phyloP scores from a whole-genome alignment of 2,888 invertebrate genomes.

The Nomada goodeniana region DNA sequence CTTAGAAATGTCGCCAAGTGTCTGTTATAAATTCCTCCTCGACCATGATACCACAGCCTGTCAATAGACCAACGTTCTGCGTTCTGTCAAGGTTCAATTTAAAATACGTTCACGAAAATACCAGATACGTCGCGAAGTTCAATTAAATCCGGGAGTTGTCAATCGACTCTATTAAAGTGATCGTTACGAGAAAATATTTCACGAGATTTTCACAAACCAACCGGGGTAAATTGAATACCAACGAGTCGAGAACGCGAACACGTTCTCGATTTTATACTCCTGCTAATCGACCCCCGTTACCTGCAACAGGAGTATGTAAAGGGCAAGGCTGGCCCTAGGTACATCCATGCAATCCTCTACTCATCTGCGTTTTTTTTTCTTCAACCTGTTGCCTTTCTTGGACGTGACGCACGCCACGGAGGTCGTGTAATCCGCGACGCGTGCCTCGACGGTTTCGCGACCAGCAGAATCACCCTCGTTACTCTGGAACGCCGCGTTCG shows the following conservation, averaged over 20 bases:
- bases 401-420: slow-evolving; percentile 60
- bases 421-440: slow-evolving; percentile 44
- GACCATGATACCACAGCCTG: neutral
- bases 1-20: slow-evolving; percentile 12
- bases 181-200: neutral
- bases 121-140: slow-evolving; percentile 10
- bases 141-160: slow-evolving; percentile 4
- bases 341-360: slow-evolving; percentile 84
- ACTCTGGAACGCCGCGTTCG: slow-evolving; percentile 71
- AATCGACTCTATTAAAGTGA: neutral
- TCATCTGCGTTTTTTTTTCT: slow-evolving; percentile 84
- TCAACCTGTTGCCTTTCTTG: slow-evolving; percentile 79
- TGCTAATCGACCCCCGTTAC: slow-evolving; percentile 82
- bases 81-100: neutral
- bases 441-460: slow-evolving; percentile 59
- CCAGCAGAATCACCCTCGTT: slow-evolving; percentile 69
- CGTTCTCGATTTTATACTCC: slow-evolving; percentile 26
- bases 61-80: slow-evolving; percentile 5
- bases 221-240: neutral
- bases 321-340: slow-evolving; percentile 83
- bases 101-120: slow-evolving; percentile 32
- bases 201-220: neutral
- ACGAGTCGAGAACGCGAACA: slow-evolving; percentile 22
- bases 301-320: slow-evolving; percentile 83
- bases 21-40: neutral